Conservation (phyloP, 2,113 vertebrate species). For the Halcyon malimbica region DNA sequence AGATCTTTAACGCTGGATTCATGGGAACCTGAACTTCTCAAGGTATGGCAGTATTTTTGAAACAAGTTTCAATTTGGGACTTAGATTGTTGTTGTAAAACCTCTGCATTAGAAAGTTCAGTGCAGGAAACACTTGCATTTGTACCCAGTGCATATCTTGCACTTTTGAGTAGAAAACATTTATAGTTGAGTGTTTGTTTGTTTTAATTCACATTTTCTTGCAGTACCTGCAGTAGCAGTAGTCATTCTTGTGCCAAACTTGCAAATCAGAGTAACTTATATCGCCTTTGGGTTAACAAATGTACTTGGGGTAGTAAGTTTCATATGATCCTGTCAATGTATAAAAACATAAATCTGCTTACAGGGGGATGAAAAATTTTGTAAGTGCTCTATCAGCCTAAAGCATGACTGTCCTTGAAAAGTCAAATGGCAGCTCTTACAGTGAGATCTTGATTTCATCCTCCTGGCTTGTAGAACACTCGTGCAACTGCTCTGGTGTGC, state of each 20-base stretch:
- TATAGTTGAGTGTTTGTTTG: neutral
- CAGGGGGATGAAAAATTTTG: neutral
- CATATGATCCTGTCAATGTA: neutral
- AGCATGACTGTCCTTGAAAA: neutral
- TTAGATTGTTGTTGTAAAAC: neutral
- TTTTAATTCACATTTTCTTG: neutral
- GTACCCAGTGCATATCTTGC: neutral
- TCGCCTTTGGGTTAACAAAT: neutral
- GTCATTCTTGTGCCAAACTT: neutral
- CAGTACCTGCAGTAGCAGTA: neutral
- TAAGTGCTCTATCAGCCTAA: neutral
- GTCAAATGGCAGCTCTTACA: neutral
- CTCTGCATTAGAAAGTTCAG: neutral
- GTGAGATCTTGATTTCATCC: neutral
- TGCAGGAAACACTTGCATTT: neutral
- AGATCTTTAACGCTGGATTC: constrained; percentile 94
- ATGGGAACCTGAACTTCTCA: constrained; percentile 97
- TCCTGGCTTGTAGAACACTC: neutral
- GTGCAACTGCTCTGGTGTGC: neutral
- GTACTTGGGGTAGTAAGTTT: neutral
- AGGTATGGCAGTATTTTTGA: constrained; percentile 77
- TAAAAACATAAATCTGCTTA: neutral
- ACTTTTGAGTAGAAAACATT: neutral
- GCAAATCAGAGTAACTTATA: neutral
- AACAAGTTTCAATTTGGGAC: neutral